Percentiles rank a stretch among this genome's conserved stretches.
phyloP scores from a whole-genome alignment of 2,797 vertebrate species.

The Cephalopachus bancanus region DNA sequence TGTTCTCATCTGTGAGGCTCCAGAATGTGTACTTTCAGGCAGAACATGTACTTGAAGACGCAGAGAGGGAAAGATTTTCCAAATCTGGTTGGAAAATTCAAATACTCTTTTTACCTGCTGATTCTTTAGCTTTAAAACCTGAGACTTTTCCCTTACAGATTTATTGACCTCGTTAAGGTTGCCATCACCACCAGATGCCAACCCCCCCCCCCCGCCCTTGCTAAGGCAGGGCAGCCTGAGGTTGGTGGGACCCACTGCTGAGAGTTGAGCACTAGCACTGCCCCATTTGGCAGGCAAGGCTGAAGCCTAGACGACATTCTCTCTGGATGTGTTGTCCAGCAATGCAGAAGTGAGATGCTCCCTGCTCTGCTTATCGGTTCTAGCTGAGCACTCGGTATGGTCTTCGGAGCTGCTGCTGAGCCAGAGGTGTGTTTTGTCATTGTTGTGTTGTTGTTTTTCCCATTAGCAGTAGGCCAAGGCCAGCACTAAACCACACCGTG shows the following conservation, averaged over 20 bases:
- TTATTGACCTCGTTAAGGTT: conserved; percentile 1
- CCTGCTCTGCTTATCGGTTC: accelerated
- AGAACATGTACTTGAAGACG: conserved; percentile 25
- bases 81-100: background rate
- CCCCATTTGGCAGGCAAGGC: too few relatives aligned
- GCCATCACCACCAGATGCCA: background rate
- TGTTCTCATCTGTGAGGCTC: background rate
- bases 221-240: background rate
- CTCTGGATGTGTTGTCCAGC: accelerated
- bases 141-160: background rate
- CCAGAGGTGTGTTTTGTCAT: background rate
- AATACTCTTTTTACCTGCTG: background rate
- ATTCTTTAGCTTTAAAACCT: conserved; percentile 24
- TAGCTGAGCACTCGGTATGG: background rate
- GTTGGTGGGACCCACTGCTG: too few relatives aligned
- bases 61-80: conserved; percentile 17
- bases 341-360: background rate
- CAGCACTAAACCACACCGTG: background rate
- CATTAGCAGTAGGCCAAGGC: background rate
- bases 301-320: background rate
- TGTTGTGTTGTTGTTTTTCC: background rate
- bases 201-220: background rate
- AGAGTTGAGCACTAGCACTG: background rate
- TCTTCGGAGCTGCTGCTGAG: too few relatives aligned
- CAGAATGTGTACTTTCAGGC: background rate